phyloP scores from a whole-genome alignment of 2,888 invertebrate species.

The Lithodes maja region DNA sequence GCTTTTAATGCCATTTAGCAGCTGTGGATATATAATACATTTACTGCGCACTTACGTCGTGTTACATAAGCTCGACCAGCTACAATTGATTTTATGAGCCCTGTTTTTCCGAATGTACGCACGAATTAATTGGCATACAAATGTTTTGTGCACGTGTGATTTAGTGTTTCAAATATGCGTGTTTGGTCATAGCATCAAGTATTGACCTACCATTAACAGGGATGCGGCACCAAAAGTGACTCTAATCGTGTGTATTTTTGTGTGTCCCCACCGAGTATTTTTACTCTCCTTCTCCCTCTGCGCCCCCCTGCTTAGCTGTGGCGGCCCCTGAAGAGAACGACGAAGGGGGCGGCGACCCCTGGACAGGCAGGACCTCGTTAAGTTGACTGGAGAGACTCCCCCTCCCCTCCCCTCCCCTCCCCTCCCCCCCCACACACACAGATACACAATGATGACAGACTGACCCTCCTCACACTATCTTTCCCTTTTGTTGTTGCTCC shows the following conservation, averaged over 20 bases:
- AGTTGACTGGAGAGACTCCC: background rate
- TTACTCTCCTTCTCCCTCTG: background rate
- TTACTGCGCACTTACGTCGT: too few relatives aligned
- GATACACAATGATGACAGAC: background rate
- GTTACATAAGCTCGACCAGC: too few relatives aligned
- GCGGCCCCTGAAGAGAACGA: background rate
- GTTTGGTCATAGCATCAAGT: background rate
- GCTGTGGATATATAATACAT: too few relatives aligned
- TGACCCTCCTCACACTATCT: too few relatives aligned
- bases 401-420: constrained; percentile 3
- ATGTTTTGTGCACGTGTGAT: background rate
- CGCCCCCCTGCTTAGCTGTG: constrained; percentile 16
- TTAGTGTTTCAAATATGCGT: background rate
- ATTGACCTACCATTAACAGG: constrained; percentile 2
- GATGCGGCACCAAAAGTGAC: background rate
- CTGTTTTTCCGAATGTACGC: too few relatives aligned
- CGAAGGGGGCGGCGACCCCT: constrained; percentile 14
- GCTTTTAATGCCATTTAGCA: too few relatives aligned
- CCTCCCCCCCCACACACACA: background rate
- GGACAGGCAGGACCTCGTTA: constrained; percentile 8
- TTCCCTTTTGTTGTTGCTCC: background rate
- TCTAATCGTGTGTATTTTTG: background rate
- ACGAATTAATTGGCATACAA: too few relatives aligned
- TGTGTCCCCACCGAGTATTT: background rate
- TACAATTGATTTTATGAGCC: too few relatives aligned